A percentile compares a stretch with the other conserved stretches of the same genome.
phyloP scores from a whole-genome alignment of 92 coral and sea anemone genomes.

The Epizoanthus ramosus region DNA sequence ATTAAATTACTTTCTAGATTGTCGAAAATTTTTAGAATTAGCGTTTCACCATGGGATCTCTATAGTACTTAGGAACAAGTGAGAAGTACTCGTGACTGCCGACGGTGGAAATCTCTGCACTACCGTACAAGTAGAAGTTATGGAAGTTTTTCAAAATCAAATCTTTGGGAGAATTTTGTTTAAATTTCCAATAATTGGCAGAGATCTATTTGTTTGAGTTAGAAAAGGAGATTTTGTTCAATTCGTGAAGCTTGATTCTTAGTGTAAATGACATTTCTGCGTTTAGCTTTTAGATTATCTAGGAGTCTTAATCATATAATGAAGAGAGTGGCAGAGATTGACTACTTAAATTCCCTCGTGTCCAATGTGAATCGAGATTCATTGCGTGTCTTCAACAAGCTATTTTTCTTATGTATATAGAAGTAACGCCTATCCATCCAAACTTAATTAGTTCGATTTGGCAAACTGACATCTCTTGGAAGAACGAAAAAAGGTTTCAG shows the following conservation, averaged over 20 bases:
- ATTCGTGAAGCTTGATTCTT: conserved; percentile 70
- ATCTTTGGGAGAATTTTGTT: neutral
- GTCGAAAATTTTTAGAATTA: neutral
- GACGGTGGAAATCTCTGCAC: conserved; percentile 27
- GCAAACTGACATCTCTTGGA: conserved; percentile 26
- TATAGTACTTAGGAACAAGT: conserved; percentile 33
- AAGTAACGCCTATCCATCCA: conserved; percentile 8
- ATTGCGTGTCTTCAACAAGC: conserved; percentile 7
- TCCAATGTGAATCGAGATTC: neutral
- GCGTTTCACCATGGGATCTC: conserved; percentile 30
- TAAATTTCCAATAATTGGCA: neutral
- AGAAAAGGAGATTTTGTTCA: conserved; percentile 75
- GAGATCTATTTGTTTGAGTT: conserved; percentile 72
- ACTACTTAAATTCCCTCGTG: conserved; percentile 1
- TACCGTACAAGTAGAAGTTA: neutral
- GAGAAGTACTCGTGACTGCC: conserved; percentile 32
- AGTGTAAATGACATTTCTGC: conserved; percentile 65
- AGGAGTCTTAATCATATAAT: conserved; percentile 20
- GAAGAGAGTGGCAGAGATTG: conserved; percentile 4
- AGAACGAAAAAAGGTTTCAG: conserved; percentile 23
- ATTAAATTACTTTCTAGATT: conserved; percentile 58
- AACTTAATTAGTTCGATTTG: conserved; percentile 35
- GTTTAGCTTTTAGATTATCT: conserved; percentile 71
- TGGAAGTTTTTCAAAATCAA: neutral
- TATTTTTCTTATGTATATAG: neutral